Evolutionary conservation across 2,113 vertebrate genomes (phyloP).

Genomic region (Meles meles): DNA sequence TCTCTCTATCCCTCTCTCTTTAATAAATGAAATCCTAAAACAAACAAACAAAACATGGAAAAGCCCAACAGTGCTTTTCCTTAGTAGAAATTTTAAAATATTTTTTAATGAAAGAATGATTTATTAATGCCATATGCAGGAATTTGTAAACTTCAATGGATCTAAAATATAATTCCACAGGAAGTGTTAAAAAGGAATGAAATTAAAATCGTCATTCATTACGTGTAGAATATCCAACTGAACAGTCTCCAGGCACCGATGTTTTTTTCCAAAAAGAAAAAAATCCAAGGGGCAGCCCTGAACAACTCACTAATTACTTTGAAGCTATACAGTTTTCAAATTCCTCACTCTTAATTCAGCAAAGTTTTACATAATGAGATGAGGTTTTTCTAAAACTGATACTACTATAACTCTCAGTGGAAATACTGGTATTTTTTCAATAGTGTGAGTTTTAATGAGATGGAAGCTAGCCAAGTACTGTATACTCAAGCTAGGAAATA

Average conservation of each 20-base stretch:
- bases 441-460: conserved; percentile 74
- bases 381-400: conserved; percentile 56
- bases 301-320: not conserved
- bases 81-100: not conserved
- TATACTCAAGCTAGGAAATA: conserved; percentile 61
- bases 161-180: conserved; percentile 18
- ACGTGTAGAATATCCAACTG: conserved; percentile 36
- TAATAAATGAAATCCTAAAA: not conserved
- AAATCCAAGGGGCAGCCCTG: conserved; percentile 16
- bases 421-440: conserved; percentile 66
- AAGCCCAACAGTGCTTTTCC: not conserved
- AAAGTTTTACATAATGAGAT: conserved; percentile 46
- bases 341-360: conserved; percentile 45
- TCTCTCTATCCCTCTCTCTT: too few relatives aligned
- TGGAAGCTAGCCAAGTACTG: conserved; percentile 68
- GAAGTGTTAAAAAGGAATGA: conserved; percentile 28
- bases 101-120: not conserved
- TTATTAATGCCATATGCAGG: not conserved
- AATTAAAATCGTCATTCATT: conserved; percentile 9
- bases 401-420: conserved; percentile 68
- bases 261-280: conserved; percentile 49
- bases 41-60: not conserved
- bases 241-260: conserved; percentile 29
- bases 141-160: not conserved
- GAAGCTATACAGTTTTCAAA: conserved; percentile 21